Evolutionary conservation across 1,140 invertebrate species (phyloP).

Genomic region (Ditylenchus dipsaci): DNA sequence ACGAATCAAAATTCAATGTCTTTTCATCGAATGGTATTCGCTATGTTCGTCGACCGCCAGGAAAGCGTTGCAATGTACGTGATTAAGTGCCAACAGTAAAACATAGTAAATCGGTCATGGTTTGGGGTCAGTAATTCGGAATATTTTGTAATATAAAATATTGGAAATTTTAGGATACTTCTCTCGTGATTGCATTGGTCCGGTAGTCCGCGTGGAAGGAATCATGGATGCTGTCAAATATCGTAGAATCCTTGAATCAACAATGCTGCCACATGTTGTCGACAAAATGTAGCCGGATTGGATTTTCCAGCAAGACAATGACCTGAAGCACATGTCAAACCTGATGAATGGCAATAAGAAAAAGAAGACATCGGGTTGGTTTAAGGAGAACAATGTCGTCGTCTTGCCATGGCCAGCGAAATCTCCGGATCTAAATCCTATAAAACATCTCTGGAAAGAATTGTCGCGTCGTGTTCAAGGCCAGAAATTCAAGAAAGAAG

Average conservation of each 20-base stretch:
- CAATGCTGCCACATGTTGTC: background rate
- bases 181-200: conserved; percentile 43
- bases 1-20: conserved; percentile 42
- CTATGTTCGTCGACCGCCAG: conserved; percentile 30
- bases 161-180: conserved; percentile 39
- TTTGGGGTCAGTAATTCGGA: conserved; percentile 19
- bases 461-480: too few relatives aligned
- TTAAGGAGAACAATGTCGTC: conserved; percentile 18
- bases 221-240: conserved; percentile 48
- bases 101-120: conserved; percentile 34
- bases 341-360: background rate
- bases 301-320: conserved; percentile 2
- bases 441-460: too few relatives aligned
- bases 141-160: conserved; percentile 36
- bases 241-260: conserved; percentile 3
- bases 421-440: conserved; percentile 40
- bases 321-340: background rate
- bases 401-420: conserved; percentile 26
- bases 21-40: conserved; percentile 29
- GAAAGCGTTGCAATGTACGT: conserved; percentile 22
- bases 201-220: conserved; percentile 51
- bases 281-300: background rate
- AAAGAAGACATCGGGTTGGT: background rate
- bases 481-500: too few relatives aligned
- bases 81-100: conserved; percentile 55